Conservation (phyloP, 2,113 vertebrate genomes). For the Urocitellus parryii region DNA sequence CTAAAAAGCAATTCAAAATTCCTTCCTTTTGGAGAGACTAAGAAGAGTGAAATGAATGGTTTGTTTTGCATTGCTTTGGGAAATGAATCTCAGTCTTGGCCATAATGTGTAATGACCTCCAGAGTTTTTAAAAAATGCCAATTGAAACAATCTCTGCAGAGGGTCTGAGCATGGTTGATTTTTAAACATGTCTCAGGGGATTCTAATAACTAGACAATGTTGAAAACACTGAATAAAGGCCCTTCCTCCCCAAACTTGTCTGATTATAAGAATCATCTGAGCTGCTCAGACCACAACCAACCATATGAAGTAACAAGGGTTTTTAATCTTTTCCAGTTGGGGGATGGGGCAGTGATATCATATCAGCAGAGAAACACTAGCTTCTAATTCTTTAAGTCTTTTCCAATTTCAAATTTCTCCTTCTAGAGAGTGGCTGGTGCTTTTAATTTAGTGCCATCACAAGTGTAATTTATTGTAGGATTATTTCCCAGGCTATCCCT, state of each 20-base stretch:
- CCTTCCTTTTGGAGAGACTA: not conserved
- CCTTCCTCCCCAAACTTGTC: not conserved
- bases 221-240: not conserved
- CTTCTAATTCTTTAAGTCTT: conserved; percentile 33
- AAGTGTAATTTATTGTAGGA: conserved; percentile 40
- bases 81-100: not conserved
- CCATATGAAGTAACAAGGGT: not conserved
- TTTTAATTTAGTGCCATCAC: conserved; percentile 4
- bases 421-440: not conserved
- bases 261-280: not conserved
- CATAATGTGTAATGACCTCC: not conserved
- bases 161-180: not conserved
- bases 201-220: not conserved
- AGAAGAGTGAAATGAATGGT: not conserved
- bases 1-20: not conserved
- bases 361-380: not conserved
- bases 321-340: conserved; percentile 28
- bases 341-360: not conserved
- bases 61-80: not conserved
- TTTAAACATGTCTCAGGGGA: not conserved
- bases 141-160: not conserved
- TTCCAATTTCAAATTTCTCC: conserved; percentile 46
- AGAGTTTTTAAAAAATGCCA: not conserved
- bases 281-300: not conserved
- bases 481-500: conserved; percentile 10